Percentiles rank a stretch among this genome's conserved stretches.
These are phyloP conservation scores for Dermatemys mawii DNA, from an alignment of 2,113 vertebrate species.

Conservation along the genomic window DNA sequence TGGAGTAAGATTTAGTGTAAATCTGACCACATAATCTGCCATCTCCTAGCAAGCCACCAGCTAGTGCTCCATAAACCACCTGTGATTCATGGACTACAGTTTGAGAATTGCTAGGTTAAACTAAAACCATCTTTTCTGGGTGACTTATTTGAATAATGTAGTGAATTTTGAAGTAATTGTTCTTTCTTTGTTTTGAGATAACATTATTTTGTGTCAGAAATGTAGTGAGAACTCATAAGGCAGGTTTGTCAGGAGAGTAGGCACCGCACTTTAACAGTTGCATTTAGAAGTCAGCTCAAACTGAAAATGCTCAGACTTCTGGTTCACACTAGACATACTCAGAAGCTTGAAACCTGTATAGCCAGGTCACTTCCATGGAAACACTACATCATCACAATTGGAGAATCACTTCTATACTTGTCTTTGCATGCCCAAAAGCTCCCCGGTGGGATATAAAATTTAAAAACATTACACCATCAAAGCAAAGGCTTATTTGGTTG, in stretches of 20 bases:
- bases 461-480: conserved; percentile 55
- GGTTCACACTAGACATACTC: not conserved
- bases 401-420: conserved; percentile 40
- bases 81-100: not conserved
- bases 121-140: not conserved
- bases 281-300: not conserved
- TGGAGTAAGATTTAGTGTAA: not conserved
- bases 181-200: not conserved
- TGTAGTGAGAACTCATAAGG: not conserved
- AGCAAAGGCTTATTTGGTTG: conserved; percentile 44
- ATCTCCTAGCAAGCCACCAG: not conserved
- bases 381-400: conserved; percentile 48
- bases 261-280: accelerated
- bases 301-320: not conserved
- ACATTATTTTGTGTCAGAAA: not conserved
- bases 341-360: not conserved
- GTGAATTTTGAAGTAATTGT: not conserved
- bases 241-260: not conserved
- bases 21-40: not conserved
- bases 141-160: not conserved
- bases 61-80: not conserved
- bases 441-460: conserved; percentile 59
- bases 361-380: not conserved
- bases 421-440: conserved; percentile 33
- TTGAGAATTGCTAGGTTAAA: not conserved